Conservation (phyloP, 1,140 invertebrate genomes). For the Bombus difficillimus region DNA sequence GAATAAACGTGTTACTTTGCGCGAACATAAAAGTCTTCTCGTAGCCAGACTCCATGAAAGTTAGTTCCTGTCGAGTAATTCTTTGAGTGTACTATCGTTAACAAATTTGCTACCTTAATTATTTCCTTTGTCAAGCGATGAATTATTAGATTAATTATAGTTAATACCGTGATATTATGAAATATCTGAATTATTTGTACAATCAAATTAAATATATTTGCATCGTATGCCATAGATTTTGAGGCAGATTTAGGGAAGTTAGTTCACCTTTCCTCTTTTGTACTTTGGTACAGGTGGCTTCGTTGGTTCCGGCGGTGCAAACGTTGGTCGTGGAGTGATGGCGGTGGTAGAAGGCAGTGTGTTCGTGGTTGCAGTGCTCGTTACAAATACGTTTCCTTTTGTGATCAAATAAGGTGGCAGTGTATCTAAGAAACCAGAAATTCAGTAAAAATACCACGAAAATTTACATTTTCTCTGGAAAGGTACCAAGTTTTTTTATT, state of each 20-base stretch:
- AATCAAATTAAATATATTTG: no score
- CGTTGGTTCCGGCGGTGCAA: constrained; percentile 78
- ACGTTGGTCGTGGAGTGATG: constrained; percentile 78
- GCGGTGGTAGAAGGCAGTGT: constrained; percentile 79
- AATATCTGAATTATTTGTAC: no score
- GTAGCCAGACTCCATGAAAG: constrained; percentile 91
- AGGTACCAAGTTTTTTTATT: no score
- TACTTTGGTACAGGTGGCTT: constrained; percentile 87
- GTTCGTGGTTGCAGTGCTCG: constrained; percentile 79
- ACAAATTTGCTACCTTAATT: neutral
- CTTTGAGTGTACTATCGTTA: neutral
- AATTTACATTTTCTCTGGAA: no score
- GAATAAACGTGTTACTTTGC: constrained; percentile 93
- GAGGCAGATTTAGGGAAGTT: neutral
- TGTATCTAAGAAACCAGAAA: constrained; percentile 78
- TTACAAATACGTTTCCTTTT: constrained; percentile 79
- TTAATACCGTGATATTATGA: no score
- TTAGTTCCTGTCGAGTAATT: constrained; percentile 84
- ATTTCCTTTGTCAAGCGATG: neutral
- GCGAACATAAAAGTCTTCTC: constrained; percentile 93
- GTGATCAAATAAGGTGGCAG: constrained; percentile 81
- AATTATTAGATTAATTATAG: no score
- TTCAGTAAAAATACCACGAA: neutral
- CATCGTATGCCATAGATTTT: neutral
- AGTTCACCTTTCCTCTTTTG: constrained; percentile 84